Percentiles rank a stretch among this genome's conserved stretches.
Conservation (phyloP, 2,888 invertebrate species). For the Zonitis immaculata region DNA sequence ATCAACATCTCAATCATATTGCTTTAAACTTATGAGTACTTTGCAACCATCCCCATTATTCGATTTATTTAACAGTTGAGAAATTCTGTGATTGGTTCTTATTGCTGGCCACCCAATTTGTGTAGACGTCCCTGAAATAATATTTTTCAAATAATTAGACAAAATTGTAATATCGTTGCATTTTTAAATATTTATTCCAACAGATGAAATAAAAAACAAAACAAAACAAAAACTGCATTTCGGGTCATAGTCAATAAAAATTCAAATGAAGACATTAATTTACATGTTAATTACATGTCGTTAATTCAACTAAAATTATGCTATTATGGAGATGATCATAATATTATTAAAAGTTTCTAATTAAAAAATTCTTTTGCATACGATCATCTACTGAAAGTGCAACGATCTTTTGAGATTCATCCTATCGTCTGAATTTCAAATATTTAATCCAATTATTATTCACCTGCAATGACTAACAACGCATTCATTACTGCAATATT, state of each 20-base stretch:
- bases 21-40: constrained; percentile 26
- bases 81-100: constrained; percentile 74
- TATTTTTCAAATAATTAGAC: constrained; percentile 24
- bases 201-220: too few relatives aligned
- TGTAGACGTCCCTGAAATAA: constrained; percentile 80
- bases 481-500: constrained; percentile 96
- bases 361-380: background rate
- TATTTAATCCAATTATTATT: too few relatives aligned
- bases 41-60: constrained; percentile 8
- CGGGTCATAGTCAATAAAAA: background rate
- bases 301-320: background rate
- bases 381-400: too few relatives aligned
- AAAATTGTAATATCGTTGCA: too few relatives aligned
- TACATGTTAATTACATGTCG: background rate
- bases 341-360: background rate
- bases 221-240: background rate
- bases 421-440: too few relatives aligned
- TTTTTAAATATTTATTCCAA: too few relatives aligned
- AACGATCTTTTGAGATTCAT: too few relatives aligned
- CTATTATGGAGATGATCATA: background rate
- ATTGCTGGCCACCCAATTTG: constrained; percentile 83
- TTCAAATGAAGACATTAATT: background rate
- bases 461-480: constrained; percentile 93
- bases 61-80: constrained; percentile 70
- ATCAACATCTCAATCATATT: constrained; percentile 32